Evolutionary conservation across 2,888 invertebrate genomes (phyloP), one percentile per base, ranked within the genome.

Genomic region (Dolichomitus sp.): DNA sequence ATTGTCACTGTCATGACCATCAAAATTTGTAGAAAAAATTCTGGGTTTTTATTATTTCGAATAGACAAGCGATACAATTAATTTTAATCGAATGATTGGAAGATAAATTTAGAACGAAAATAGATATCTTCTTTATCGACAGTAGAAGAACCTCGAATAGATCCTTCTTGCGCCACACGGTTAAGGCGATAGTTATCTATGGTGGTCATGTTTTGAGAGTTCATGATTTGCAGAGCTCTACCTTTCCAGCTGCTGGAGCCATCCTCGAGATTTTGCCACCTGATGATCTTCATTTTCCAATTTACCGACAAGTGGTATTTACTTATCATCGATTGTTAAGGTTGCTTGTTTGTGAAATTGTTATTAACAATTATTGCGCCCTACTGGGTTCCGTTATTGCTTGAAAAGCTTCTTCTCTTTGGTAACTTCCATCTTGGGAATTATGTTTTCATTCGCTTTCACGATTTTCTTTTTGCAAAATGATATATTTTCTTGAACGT

Each of bases 1-100:
- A 74, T 78, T 42, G 45, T 76, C 70, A 54, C 42, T 52, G 23
- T 42, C 72, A 68, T 27, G 27, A 27, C 0, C 11, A 5, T 54
- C 42, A 73, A 42, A 2, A 52, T 12, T 66, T 57, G 45, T 69
- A 52, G 59, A 40, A 63, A 84, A 86, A 87, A 42, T 54, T 11
- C 27, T 63, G 3, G 4, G 12, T 4, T 63, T 4, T 40, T 5
- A 63, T 19, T 40, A 19, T 40, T 12, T 14, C 7, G 23, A 52
- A 59, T 59, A 14, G 19, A 19, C 33, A 30, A 40, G 27, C 11
- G 40, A 6, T 7, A 5, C 11, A 6, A 54, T 54, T 4, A 23
- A 54, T 40, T 40, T 54, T 40, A 9, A 19, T 40, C 19, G 12
- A 40, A 40, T 12, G 12, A 63, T 23, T 37, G 12, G 5, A 45